A percentile compares a stretch with the other conserved stretches of the same genome.
phyloP scores from a whole-genome alignment of 2,888 invertebrate genomes.

The Alloscopus bannaensis region DNA sequence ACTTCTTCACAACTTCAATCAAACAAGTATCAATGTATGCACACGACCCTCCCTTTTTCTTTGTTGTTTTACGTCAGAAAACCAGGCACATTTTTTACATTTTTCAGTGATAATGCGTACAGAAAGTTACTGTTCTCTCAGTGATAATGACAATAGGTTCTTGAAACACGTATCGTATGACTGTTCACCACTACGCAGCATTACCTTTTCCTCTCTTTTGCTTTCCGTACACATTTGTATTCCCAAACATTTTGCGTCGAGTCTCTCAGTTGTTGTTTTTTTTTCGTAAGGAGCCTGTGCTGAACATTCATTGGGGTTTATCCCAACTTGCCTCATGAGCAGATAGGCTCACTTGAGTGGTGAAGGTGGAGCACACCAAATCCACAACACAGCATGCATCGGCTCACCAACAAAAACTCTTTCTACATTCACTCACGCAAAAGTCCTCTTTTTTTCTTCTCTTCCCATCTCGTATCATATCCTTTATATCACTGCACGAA shows the following conservation, averaged over 20 bases:
- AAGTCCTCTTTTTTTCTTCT: slow-evolving; percentile 16
- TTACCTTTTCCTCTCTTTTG: background rate
- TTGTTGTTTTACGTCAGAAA: too few species aligned
- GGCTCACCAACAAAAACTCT: slow-evolving; percentile 23
- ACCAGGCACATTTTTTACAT: too few species aligned
- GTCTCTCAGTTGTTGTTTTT: too few species aligned
- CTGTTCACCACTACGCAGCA: too few species aligned
- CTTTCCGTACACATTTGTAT: too few species aligned
- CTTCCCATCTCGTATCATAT: slow-evolving; percentile 26
- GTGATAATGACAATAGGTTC: slow-evolving; percentile 36
- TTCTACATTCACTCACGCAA: slow-evolving; percentile 30
- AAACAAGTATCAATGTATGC: too few species aligned
- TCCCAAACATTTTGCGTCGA: slow-evolving; percentile 14
- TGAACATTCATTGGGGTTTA: slow-evolving; percentile 59
- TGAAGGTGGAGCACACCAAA: slow-evolving; percentile 63
- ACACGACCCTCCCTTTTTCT: too few species aligned
- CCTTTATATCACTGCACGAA: slow-evolving; percentile 8
- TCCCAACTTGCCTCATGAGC: slow-evolving; percentile 55
- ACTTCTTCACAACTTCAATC: too few species aligned
- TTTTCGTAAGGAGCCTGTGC: slow-evolving; percentile 25
- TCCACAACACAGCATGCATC: slow-evolving; percentile 53
- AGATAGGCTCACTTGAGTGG: slow-evolving; percentile 61
- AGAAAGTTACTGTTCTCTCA: too few species aligned
- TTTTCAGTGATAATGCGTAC: too few species aligned
- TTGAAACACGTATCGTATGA: too few species aligned